Base-by-base conservation (phyloP, 2,888 invertebrate genomes). In the Tetanocera ferruginea region DNA sequence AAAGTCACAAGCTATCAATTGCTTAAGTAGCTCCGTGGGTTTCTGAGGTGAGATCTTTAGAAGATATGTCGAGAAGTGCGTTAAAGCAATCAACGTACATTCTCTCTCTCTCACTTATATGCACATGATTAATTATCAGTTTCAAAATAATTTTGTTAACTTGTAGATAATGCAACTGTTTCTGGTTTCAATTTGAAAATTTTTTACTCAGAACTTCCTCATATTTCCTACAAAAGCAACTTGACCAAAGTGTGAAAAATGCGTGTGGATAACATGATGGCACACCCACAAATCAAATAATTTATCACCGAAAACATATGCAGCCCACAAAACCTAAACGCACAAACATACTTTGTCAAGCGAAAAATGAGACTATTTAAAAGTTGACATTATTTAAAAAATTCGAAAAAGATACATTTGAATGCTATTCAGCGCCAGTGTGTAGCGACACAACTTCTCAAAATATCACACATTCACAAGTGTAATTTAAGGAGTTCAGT, bases 281-380 rank as follows among this genome's bases (percentile, higher is more conserved):
- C 84, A 83, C 84, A 83, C 84, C 84, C 87, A 87, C 85, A 87
- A 87, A 85, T 83, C 80, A 71, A n/a, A 80, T 88, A 88, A 88
- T 88, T 88, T 88, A 88, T 89, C 88, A 88, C 86, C 83, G 83
- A 86, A 89, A 88, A 89, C 89, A 88, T 85, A 88, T 89, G 89
- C 89, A 84, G 84, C 88, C 89, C 89, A 88, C 87, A 86, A 86
- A 85, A 84, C 5, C 14, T 8, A 28, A n/a, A 69, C 51, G 34
- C 66, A 55, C 37, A 75, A 66, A 67, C 75, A 75, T 52, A 19
- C 17, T 3, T 23, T 64, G 51, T 49, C 62, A 51, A 23, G 23
- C 37, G 67, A 37, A 37, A 76, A 55, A 67, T 23, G 37, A 57
- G 23, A 43, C 43, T 14, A 43, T 43, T 43, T 43, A 43, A 43